These are phyloP conservation scores for Vanessa tameamea DNA, from an alignment of 1,140 invertebrate genomes.

Conservation along the genomic window DNA sequence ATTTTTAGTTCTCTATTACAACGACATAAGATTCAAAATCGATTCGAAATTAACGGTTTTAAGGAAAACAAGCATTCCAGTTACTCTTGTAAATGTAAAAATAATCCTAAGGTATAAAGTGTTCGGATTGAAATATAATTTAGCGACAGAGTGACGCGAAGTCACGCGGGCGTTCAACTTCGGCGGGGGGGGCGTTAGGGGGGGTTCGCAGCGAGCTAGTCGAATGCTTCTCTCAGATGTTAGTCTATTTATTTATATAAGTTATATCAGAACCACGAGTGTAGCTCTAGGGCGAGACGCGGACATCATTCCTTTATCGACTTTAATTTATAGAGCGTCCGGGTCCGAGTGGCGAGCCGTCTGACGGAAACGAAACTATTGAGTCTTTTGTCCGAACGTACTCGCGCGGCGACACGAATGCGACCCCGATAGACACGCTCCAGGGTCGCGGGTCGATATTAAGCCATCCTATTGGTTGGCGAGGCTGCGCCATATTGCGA, in stretches of 20 bases:
- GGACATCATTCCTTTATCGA: not conserved
- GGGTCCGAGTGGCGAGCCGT: not conserved
- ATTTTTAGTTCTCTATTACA: not conserved
- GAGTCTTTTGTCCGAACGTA: too few relatives aligned
- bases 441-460: too few relatives aligned
- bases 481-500: too few relatives aligned
- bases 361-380: not conserved
- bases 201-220: not conserved
- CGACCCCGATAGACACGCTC: not conserved
- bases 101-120: not conserved
- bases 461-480: not conserved
- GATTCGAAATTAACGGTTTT: not conserved
- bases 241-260: constrained; percentile 2
- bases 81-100: not conserved
- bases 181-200: too few relatives aligned
- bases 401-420: too few relatives aligned
- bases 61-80: not conserved
- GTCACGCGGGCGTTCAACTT: not conserved
- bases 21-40: not conserved
- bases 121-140: not conserved
- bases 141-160: not conserved
- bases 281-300: not conserved
- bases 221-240: constrained; percentile 1
- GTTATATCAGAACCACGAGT: constrained; percentile 5
- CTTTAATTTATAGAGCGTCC: not conserved